Evolutionary conservation across 2,797 vertebrate species (phyloP), one percentile per base, ranked within the genome.

Genomic region (Microchirus variegatus): DNA sequence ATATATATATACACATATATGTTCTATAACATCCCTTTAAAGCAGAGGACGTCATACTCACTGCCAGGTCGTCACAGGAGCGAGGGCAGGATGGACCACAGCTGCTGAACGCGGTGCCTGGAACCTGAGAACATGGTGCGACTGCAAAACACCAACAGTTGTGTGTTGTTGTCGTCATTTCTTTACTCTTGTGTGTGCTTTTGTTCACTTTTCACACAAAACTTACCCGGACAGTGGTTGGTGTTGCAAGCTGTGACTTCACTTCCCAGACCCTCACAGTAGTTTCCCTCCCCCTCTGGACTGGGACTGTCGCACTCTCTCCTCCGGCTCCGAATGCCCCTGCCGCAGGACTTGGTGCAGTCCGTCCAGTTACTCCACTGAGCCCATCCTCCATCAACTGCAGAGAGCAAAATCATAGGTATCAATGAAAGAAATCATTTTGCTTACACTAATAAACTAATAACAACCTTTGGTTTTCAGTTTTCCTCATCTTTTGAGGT

Each of bases 31-130:
- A n/a, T n/a, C n/a, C n/a, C n/a, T n/a, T n/a, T n/a, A n/a, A n/a
- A n/a, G n/a, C n/a, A n/a, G n/a, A n/a, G n/a, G n/a, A n/a, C n/a
- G n/a, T 47, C 59, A 42, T 51, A 90, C 94, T 93, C 75, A 97
- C 95, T 63, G 87, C 51, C 31, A 96, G 77, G 72, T 97, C 94
- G 3, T 96, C 95, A 63, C 95, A 97, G 65, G 93, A 93, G 15
- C 94, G 92, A 35, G 95, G 95, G 44, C 96, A 96, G 1, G 95
- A 90, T 0, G 95, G 96, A 0, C 95, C 95, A 41, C 96, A 96
- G 81, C 82, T 86, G 66, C 94, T 95, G 73, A 93, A 96, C 11
- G 57, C 80, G 0, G 94, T 91, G 10, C 94, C 95, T 1, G 86
- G 67, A 1, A 96, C 85, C 41, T 81, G 43, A 0, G 90, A 90